Evolutionary conservation across 2,888 invertebrate species (phyloP), one percentile per base, ranked within the genome.

Genomic region (Caenorhabditis sp.): DNA sequence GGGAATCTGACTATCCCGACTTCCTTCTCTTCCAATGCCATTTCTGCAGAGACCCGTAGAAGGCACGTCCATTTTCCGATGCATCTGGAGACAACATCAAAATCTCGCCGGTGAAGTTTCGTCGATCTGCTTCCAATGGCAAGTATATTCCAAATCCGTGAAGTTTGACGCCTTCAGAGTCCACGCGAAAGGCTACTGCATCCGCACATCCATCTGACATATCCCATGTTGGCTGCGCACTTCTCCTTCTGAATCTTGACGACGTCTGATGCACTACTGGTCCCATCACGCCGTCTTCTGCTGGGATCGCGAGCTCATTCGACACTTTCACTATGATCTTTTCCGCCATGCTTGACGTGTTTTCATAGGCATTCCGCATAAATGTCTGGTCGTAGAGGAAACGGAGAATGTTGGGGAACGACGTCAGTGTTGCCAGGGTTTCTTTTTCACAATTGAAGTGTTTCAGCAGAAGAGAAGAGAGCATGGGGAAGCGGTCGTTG

Each of bases 161-260:
- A 41, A 98, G 92, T 24, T 94, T 93, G 50, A 97, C 93, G 2
- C 96, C 96, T 0, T 94, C 92, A 20, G 94, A 92, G 91, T 98
- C 96, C 9, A 97, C 96, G 35, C 82, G 74, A 48, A 89, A 85
- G 1, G 84, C 81, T 11, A 99, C 94, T 0, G 96, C 96, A 90
- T 99, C 98, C 0, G 96, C 95, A 9, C 95, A 95, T 30, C 96
- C 96, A 89, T 95, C 95, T 3, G 96, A 95, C 0, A 96, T 95
- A 89, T 97, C 96, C 98, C 98, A 98, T 0, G 94, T 94, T 46
- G 95, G 93, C 53, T 94, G 93, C 82, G 94, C 93, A 89, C 95
- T 96, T 46, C 94, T 93, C 52, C 95, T 93, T 43, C 95, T 94
- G 90, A 97, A 98, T n/a, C 86, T 76, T 13, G 65, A 58, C 13